Evolutionary conservation across 2,888 invertebrate species (phyloP), one percentile per base, ranked within the genome.

Genomic region (Serripes groenlandicus): DNA sequence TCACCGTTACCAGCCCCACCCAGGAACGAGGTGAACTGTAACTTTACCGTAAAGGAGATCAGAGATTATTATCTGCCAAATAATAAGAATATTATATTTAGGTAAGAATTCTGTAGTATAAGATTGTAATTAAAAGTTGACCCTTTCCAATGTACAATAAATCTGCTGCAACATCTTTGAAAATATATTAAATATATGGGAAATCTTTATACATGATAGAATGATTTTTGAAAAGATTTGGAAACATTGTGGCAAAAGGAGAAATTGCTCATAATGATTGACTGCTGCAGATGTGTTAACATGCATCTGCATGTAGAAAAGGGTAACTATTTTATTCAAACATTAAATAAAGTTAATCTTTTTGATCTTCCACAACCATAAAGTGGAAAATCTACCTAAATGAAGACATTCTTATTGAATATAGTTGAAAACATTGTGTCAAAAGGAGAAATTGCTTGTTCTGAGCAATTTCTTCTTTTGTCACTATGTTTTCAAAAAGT

Each of bases 11-110:
- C 94, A 4, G 89, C 92, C 4, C 93, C 94, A 30, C 78, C 79
- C 18, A 87, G 89, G 58, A 72, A 85, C 21, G 94, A 94, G 70
- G 92, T 94, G 21, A 93, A 91, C 86, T 88, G 91, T 72, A 91
- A 91, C 83, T 94, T 94, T 89, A 81, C 88, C 69, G 89, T 87
- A 9, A 90, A 91, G 58, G 94, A 95, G 78, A 91, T 94, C 72
- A 88, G 91, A 70, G 94, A 95, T 79, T 94, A 94, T 85, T 95
- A 94, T 71, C 66, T 95, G 18, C 94, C 95, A 4, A 94, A 93
- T 81, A 89, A 91, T 52, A 92, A 92, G 69, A 90, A 93, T 80
- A 86, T 91, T 75, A 92, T 94, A 35, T 91, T 94, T 78, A 93
- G 94, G 93, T 94, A 76, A 52, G 32, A n/a, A 11, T 1, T 21